Conservation (phyloP, 1,140 invertebrate genomes). For the Drosophila guanche region DNA sequence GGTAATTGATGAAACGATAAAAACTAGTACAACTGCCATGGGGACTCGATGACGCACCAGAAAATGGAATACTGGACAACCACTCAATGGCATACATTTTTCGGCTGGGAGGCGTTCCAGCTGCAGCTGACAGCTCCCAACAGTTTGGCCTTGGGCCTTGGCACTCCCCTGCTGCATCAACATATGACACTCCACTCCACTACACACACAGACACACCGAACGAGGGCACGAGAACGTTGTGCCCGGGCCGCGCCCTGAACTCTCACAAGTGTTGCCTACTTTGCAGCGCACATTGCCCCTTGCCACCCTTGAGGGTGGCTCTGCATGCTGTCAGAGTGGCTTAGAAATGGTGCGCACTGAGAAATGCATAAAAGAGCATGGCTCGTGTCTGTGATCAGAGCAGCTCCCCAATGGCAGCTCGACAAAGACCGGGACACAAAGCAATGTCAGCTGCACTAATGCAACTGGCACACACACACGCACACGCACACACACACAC, state of each 20-base stretch:
- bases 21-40: too few species aligned
- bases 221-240: constrained; percentile 2
- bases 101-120: not conserved
- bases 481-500: constrained; percentile 14
- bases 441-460: constrained; percentile 46
- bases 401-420: not conserved
- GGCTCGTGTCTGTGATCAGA: constrained; percentile 15
- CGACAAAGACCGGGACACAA: constrained; percentile 9
- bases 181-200: constrained; percentile 19
- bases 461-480: constrained; percentile 33
- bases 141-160: constrained; percentile 7
- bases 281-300: constrained; percentile 33
- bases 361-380: constrained; percentile 50
- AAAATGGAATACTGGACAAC: too few species aligned
- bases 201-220: too few species aligned
- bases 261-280: constrained; percentile 44
- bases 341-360: constrained; percentile 48
- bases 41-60: too few species aligned
- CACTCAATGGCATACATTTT: constrained; percentile 1
- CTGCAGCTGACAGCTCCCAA: constrained; percentile 11
- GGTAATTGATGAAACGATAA: too few species aligned
- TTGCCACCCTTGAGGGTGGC: not conserved
- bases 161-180: constrained; percentile 22
- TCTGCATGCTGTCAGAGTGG: constrained; percentile 55
- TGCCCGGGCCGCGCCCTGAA: constrained; percentile 5